These are phyloP conservation scores for Distichodus sexfasciatus DNA, from an alignment of 2,797 vertebrate species.

Conservation along the genomic window DNA sequence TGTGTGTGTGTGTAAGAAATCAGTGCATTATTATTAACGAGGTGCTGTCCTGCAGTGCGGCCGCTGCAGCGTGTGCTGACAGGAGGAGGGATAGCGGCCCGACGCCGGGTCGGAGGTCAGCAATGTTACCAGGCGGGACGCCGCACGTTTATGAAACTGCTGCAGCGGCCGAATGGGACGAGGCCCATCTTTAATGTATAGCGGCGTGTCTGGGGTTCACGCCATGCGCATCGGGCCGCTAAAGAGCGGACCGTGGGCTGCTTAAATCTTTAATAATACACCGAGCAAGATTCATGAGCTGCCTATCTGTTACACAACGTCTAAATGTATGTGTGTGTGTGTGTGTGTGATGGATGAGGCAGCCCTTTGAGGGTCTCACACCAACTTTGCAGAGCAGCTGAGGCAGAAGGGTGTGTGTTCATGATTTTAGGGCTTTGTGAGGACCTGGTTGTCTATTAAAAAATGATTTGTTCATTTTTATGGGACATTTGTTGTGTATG, in stretches of 20 bases:
- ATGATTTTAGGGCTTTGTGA: too few species aligned
- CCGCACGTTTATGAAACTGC: conserved; percentile 7
- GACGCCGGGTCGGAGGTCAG: conserved; percentile 33
- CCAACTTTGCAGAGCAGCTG: conserved; percentile 55
- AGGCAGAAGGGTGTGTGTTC: conserved; percentile 40
- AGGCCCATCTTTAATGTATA: conserved; percentile 41
- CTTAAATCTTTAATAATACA: conserved; percentile 47
- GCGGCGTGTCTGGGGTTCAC: not conserved
- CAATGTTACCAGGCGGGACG: not conserved
- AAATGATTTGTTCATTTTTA: too few species aligned
- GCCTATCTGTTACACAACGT: conserved; percentile 23
- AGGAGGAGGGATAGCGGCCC: conserved; percentile 25
- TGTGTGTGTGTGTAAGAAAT: not conserved
- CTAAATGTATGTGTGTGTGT: conserved; percentile 17
- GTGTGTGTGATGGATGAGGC: conserved; percentile 34
- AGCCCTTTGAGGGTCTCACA: conserved; percentile 56
- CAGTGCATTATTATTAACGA: conserved; percentile 36
- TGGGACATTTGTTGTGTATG: too few species aligned
- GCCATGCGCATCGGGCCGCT: conserved; percentile 31
- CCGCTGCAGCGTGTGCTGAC: conserved; percentile 28
- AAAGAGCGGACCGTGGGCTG: conserved; percentile 30
- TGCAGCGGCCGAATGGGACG: not conserved
- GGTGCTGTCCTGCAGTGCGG: conserved; percentile 10
- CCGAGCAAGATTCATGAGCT: conserved; percentile 44
- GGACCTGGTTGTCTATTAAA: too few species aligned